A percentile compares a stretch with the other conserved stretches of the same genome.
Conservation (phyloP, 2,797 vertebrate species). For the Mionectes olivaceus region DNA sequence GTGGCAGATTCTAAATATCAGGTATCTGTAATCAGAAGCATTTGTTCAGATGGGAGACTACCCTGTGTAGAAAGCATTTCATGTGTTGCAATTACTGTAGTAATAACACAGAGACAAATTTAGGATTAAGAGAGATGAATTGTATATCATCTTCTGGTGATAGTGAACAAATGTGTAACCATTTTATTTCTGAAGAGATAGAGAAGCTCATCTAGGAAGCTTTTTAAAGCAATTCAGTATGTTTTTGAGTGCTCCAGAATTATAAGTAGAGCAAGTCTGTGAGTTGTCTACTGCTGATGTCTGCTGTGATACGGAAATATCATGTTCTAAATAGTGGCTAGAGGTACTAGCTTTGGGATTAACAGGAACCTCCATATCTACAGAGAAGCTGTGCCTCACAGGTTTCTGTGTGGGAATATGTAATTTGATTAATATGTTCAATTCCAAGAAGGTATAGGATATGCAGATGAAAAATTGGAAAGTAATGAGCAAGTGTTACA, state of each 20-base stretch:
- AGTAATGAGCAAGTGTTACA: not conserved
- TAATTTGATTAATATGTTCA: not conserved
- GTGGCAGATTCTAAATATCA: not conserved
- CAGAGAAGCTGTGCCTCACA: not conserved
- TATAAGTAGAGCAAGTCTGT: not conserved
- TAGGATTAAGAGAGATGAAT: not conserved
- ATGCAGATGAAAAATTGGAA: not conserved
- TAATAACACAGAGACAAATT: not conserved
- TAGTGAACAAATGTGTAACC: not conserved
- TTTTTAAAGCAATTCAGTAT: not conserved
- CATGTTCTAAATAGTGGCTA: not conserved
- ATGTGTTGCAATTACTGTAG: not conserved
- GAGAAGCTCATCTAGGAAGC: not conserved
- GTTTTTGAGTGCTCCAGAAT: not conserved
- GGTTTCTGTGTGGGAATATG: not conserved
- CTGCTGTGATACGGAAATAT: not conserved
- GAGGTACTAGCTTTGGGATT: not conserved
- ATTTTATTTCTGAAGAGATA: not conserved
- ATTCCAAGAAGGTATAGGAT: not conserved
- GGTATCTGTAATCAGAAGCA: not conserved
- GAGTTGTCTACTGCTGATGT: not conserved
- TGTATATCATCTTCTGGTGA: not conserved
- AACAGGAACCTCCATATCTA: not conserved
- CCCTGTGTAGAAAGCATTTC: not conserved
- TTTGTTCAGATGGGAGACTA: not conserved